These are phyloP conservation scores for Contarinia nasturtii DNA, from an alignment of 1,140 invertebrate species.

Conservation along the genomic window DNA sequence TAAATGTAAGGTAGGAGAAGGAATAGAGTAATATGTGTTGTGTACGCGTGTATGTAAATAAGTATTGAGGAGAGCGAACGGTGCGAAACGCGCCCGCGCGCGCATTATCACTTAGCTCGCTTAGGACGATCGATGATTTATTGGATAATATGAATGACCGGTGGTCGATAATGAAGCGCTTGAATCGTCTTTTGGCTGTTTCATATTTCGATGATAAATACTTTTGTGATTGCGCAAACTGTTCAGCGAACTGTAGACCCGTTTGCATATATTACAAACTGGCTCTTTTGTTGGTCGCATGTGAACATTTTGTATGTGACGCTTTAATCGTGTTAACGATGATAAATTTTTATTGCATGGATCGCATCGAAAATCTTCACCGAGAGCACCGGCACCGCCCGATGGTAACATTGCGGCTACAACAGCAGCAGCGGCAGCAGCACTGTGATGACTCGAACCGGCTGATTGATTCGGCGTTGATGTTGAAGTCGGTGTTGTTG, in stretches of 20 bases:
- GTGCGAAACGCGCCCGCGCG: too few relatives aligned
- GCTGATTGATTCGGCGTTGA: neutral
- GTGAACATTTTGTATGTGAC: constrained; percentile 73
- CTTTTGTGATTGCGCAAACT: constrained; percentile 74
- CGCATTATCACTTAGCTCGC: too few relatives aligned
- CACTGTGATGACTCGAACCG: neutral
- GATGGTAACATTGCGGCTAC: constrained; percentile 19
- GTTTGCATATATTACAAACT: constrained; percentile 73
- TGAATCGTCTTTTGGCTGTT: constrained; percentile 29
- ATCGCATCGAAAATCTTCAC: constrained; percentile 67
- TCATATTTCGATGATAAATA: constrained; percentile 59
- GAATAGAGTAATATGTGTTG: too few relatives aligned
- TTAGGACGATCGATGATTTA: constrained; percentile 7
- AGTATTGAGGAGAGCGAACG: too few relatives aligned
- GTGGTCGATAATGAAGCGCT: constrained; percentile 8
- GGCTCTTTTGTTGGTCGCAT: constrained; percentile 66
- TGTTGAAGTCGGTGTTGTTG: constrained; percentile 8
- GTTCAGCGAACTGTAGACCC: constrained; percentile 72
- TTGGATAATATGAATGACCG: constrained; percentile 7
- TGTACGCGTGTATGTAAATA: too few relatives aligned
- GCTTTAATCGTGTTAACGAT: constrained; percentile 62
- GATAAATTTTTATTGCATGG: constrained; percentile 74
- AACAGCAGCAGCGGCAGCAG: neutral
- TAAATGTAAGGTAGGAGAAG: too few relatives aligned
- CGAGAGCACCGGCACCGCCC: constrained; percentile 23